Conservation (phyloP, 2,888 invertebrate genomes). For the Lochmaea capreae region DNA sequence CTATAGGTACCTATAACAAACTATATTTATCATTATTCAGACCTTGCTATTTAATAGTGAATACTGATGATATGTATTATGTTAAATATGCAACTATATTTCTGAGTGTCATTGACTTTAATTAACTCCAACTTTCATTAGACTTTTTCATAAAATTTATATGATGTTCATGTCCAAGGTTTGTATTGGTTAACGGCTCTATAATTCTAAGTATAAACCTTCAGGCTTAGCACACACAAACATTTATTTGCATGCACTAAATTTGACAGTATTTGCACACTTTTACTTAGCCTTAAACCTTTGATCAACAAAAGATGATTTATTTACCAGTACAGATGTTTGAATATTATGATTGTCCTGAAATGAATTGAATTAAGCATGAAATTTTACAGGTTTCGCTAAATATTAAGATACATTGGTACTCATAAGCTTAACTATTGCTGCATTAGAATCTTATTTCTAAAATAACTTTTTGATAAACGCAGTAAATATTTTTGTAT, state of each 20-base stretch:
- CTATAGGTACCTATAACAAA: not conserved
- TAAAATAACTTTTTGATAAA: no score
- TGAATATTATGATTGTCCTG: not conserved
- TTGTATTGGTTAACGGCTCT: not conserved
- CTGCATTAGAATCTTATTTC: no score
- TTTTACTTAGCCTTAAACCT: not conserved
- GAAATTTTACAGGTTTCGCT: not conserved
- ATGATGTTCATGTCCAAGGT: constrained; percentile 6
- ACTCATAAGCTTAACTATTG: no score
- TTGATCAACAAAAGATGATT: not conserved
- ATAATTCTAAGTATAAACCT: constrained; percentile 1
- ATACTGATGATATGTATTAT: not conserved
- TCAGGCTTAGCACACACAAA: not conserved
- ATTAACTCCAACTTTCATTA: not conserved
- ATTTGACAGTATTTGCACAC: not conserved
- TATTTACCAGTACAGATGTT: not conserved
- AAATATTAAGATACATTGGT: not conserved
- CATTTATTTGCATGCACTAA: not conserved
- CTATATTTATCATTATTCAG: constrained; percentile 2
- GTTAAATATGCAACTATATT: not conserved
- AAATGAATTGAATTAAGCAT: not conserved
- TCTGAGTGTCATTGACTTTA: constrained; percentile 7
- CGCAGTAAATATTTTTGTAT: not conserved
- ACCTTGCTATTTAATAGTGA: not conserved
- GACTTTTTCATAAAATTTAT: not conserved